Evolutionary conservation across 2,113 vertebrate species (phyloP).

Genomic region (Etheostoma spectabile): DNA sequence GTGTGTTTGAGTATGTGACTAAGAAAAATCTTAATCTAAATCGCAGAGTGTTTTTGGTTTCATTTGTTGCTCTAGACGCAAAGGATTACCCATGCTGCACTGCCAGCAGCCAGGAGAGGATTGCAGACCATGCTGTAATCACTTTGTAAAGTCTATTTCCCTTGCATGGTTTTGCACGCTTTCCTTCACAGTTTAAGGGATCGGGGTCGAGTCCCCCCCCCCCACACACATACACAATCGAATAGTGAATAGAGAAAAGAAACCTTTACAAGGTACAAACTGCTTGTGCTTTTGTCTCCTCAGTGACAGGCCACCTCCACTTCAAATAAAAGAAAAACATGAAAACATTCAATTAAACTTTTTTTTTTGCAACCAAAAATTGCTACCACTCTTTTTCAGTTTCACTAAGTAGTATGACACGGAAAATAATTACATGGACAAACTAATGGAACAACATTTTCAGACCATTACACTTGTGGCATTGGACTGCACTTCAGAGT

Average conservation of each 20-base stretch:
- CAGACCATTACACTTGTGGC: not conserved
- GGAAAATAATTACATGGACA: not conserved
- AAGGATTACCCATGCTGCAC: conserved; percentile 56
- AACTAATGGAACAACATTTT: not conserved
- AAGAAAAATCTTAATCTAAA: conserved; percentile 28
- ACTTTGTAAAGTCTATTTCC: not conserved
- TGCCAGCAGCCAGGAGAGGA: conserved; percentile 27
- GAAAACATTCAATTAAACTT: not conserved
- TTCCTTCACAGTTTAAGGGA: conserved; percentile 37
- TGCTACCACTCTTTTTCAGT: conserved; percentile 1
- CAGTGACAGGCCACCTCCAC: not conserved
- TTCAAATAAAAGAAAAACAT: conserved; percentile 11
- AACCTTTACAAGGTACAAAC: not conserved
- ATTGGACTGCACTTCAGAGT: not conserved
- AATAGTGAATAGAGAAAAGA: not conserved
- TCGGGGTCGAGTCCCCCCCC: not conserved
- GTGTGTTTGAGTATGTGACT: not conserved
- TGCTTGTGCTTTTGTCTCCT: conserved; percentile 16
- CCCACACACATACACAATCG: not conserved
- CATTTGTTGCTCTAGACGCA: conserved; percentile 44
- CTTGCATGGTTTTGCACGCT: conserved; percentile 11
- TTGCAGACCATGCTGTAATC: not conserved
- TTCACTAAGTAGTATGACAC: not conserved
- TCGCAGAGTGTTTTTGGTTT: conserved; percentile 33
- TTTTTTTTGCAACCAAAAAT: not conserved